Base-by-base conservation (phyloP, 2,797 vertebrate species). In the Anolis apletophallus region DNA sequence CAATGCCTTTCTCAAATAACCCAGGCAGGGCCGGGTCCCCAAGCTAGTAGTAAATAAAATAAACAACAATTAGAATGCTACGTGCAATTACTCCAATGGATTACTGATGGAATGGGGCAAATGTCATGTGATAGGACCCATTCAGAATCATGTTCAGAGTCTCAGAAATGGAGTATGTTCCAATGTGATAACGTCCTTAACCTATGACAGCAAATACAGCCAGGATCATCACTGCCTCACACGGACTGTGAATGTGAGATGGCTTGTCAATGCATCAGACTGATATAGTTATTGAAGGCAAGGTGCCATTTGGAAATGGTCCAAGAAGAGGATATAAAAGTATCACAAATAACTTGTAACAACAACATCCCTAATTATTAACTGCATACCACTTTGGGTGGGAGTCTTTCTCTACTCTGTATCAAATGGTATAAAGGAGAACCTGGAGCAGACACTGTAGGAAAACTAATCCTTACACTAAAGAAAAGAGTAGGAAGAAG, bases 381-480 rank as follows among this genome's bases (percentile, higher is more conserved):
- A 5, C 46, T 46, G 46, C 46, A 46, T 7, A 34, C 52, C 46
- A 68, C 13, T 57, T 57, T 71, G 73, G 46, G 59, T 67, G 46
- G 17, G 34, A 78, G 36, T 26, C 64, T 46, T 57, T 55, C 34
- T 29, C 9, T 46, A 57, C 9, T 46, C 36, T 1, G 19, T 21
- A 84, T 34, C 17, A 89, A 92, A 52, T 40, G 52, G 6, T 83
- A 76, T 84, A n/a, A 55, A 87, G 19, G 72, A 88, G 80, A 89
- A 88, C 55, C 19, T 88, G 12, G 89, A 59, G 32, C 34, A 23
- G 73, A 54, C 29, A 50, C 80, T 77, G 54, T 0, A 32, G 87
- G 73, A 89, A 57, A 90, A 64, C 88, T 90, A 16, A 57, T 84
- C 90, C 90, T 84, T 46, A 84, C 87, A 90, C 75, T 90, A 81